phyloP scores from a whole-genome alignment of 2,888 invertebrate genomes.

The Synanthedon myopaeformis region DNA sequence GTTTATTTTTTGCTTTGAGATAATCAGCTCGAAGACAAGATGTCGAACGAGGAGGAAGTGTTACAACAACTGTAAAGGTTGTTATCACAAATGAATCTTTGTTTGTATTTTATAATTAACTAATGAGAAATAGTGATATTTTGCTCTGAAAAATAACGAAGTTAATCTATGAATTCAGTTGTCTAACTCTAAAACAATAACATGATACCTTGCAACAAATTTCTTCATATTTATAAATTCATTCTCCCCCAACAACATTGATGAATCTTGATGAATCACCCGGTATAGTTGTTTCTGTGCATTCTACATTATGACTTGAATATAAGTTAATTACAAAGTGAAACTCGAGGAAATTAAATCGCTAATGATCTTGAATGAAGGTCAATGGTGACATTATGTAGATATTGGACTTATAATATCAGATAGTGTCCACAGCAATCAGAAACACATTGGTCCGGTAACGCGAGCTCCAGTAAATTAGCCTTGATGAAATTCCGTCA shows the following conservation, averaged over 20 bases:
- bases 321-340: background rate
- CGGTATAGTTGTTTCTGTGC: too few species aligned
- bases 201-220: too few species aligned
- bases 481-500: background rate
- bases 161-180: too few species aligned
- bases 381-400: slow-evolving; percentile 6
- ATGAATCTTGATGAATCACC: too few species aligned
- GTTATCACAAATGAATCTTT: background rate
- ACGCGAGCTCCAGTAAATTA: background rate
- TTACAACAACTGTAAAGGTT: background rate
- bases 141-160: background rate
- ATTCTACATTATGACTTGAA: background rate
- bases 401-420: background rate
- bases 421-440: slow-evolving; percentile 3
- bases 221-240: too few species aligned
- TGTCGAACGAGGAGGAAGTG: background rate
- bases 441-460: slow-evolving; percentile 8
- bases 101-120: background rate
- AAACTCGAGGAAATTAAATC: background rate
- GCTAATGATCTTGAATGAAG: slow-evolving; percentile 8
- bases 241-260: too few species aligned
- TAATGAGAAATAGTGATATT: background rate
- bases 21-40: background rate
- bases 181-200: too few species aligned
- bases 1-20: background rate